Conservation (phyloP, 2,113 vertebrate species). For the Lepisosteus osseus region DNA sequence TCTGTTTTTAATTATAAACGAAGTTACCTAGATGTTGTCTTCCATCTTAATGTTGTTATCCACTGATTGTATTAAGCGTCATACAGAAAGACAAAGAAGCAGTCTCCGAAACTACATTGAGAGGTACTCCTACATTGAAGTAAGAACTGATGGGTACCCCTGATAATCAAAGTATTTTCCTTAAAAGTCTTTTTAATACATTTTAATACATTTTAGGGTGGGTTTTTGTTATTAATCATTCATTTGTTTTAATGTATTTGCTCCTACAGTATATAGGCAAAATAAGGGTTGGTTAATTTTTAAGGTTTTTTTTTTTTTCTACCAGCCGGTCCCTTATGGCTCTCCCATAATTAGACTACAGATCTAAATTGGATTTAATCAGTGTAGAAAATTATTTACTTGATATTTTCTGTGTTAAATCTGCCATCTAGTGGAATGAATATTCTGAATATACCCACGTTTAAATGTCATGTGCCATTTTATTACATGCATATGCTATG, state of each 20-base stretch:
- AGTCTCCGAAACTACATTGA: slow-evolving; percentile 15
- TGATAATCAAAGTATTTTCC: no score
- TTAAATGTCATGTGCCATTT: neutral
- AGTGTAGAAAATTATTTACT: neutral
- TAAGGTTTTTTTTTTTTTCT: no score
- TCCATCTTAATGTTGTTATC: slow-evolving; percentile 70
- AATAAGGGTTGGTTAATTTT: no score
- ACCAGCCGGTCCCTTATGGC: slow-evolving; percentile 45
- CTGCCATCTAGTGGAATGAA: slow-evolving; percentile 66
- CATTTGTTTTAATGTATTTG: no score
- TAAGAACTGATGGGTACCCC: neutral
- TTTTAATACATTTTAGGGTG: no score
- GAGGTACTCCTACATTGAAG: neutral
- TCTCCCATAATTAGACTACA: slow-evolving; percentile 51
- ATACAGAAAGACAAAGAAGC: slow-evolving; percentile 45
- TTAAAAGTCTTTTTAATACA: no score
- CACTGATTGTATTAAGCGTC: slow-evolving; percentile 56
- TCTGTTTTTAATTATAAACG: slow-evolving; percentile 79
- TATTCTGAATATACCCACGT: neutral
- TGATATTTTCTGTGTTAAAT: slow-evolving; percentile 27
- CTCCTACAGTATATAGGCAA: no score
- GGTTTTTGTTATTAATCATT: no score
- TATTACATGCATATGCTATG: neutral
- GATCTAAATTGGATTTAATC: slow-evolving; percentile 35
- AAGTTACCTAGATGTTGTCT: slow-evolving; percentile 72